Base-by-base conservation (phyloP, 2,888 invertebrate species). In the Lasiommata megera region DNA sequence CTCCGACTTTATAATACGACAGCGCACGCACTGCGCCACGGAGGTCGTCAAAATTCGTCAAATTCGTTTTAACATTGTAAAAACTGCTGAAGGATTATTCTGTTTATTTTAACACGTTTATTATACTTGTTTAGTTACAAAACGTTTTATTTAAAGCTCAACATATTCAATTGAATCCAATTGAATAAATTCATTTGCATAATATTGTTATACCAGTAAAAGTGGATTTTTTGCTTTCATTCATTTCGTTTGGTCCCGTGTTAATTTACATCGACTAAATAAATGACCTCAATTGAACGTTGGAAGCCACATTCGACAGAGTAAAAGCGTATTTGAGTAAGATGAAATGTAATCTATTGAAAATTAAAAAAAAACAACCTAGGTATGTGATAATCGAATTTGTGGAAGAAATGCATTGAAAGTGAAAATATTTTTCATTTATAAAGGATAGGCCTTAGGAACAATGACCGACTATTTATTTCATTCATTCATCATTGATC, bases 201-300 rank as follows among this genome's bases (percentile, higher is more conserved):
- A 34, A 11, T 3, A 23, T 23, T n/a, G n/a, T n/a, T 23, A 31
- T 34, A 8, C 23, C 17, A n/a, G 17, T 36, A 12, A 48, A 48
- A 48, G 3, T 36, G 18, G 34, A 37, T 37, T 48, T 48, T 48
- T 28, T 23, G 17, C 11, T 18, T 9, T 16, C 17, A 48, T 37
- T 48, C 12, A 9, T 7, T 48, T 48, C n/a, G 23, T 48, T 48
- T 23, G 36, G n/a, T n/a, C 6, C 18, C 36, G 18, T 36, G 34
- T 48, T 48, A 36, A 48, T 48, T 36, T 37, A 37, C 18, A 18
- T 12, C 12, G 36, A 18, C 36, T 23, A 48, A 48, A 37, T 48
- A 48, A 36, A 48, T 18, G 18, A 18, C n/a, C 36, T 8, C 8
- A 7, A 23, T 48, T 37, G 48, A 36, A 12, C 36, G 36, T 23